Evolutionary conservation across 2,113 vertebrate genomes (phyloP).

Genomic region (Oreochromis niloticus): DNA sequence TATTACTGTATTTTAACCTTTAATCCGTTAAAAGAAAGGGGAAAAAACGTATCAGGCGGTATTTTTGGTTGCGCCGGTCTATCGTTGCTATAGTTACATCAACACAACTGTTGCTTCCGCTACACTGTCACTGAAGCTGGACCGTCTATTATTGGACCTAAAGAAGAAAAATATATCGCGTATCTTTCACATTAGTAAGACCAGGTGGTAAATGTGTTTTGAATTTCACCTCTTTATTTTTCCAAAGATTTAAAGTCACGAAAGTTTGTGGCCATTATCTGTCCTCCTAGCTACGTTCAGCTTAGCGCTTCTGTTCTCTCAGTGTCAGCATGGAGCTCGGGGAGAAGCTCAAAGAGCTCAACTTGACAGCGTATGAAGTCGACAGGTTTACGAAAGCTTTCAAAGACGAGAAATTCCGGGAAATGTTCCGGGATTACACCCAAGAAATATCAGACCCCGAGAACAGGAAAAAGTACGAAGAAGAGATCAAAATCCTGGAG

Average conservation of each 20-base stretch:
- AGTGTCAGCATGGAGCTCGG: constrained; percentile 32
- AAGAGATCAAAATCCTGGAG: constrained; percentile 82
- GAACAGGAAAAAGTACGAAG: constrained; percentile 79
- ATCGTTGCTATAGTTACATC: constrained; percentile 45
- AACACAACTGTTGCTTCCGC: constrained; percentile 1
- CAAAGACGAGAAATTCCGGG: constrained; percentile 78
- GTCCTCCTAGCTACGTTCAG: not conserved
- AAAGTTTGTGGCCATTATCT: not conserved
- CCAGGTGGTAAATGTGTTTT: not conserved
- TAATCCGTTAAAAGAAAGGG: not conserved
- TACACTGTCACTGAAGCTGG: not conserved
- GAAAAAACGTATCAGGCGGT: not conserved
- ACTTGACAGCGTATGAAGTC: constrained; percentile 80
- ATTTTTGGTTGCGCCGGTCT: not conserved
- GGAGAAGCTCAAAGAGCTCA: constrained; percentile 71
- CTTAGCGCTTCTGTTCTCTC: not conserved
- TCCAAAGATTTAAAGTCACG: not conserved
- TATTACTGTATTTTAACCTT: not conserved
- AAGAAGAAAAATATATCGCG: not conserved
- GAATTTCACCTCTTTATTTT: not conserved
- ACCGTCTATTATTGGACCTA: not conserved
- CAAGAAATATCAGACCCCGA: constrained; percentile 80
- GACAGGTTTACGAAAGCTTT: constrained; percentile 75
- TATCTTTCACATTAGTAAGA: not conserved
- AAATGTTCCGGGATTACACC: constrained; percentile 78